These are phyloP conservation scores for Leucophenga maculata DNA, from an alignment of 2,888 invertebrate genomes.

Conservation along the genomic window DNA sequence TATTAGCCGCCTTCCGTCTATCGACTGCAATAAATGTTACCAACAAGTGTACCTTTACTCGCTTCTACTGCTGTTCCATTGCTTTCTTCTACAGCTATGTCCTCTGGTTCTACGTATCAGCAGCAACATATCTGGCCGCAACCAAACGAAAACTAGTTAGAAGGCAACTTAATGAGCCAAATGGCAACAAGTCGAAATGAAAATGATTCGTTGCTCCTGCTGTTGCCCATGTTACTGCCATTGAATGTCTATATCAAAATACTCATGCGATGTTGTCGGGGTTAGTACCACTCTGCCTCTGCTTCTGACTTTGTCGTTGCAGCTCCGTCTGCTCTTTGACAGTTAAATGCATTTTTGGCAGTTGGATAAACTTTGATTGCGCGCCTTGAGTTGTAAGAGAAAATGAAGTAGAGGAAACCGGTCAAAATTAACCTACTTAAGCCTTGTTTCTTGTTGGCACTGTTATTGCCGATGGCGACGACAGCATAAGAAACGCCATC, in stretches of 20 bases:
- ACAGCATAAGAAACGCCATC: background rate
- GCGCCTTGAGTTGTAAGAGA: background rate
- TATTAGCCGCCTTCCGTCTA: background rate
- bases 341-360: slow-evolving; percentile 18
- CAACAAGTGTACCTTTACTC: background rate
- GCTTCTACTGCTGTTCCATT: background rate
- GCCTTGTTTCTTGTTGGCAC: slow-evolving; percentile 27
- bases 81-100: background rate
- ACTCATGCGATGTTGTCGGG: too few relatives aligned
- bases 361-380: background rate
- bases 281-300: too few relatives aligned
- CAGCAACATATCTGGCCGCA: background rate
- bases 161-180: background rate
- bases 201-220: background rate
- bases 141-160: background rate
- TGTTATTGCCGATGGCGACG: slow-evolving; percentile 14
- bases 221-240: background rate
- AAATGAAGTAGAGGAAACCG: slow-evolving; percentile 50
- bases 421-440: slow-evolving; percentile 67
- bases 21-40: background rate
- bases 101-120: background rate
- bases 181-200: background rate
- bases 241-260: too few relatives aligned
- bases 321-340: slow-evolving; percentile 1
- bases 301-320: background rate